Base-by-base conservation (phyloP, 1,140 invertebrate genomes). In the Drosophila dunni region DNA sequence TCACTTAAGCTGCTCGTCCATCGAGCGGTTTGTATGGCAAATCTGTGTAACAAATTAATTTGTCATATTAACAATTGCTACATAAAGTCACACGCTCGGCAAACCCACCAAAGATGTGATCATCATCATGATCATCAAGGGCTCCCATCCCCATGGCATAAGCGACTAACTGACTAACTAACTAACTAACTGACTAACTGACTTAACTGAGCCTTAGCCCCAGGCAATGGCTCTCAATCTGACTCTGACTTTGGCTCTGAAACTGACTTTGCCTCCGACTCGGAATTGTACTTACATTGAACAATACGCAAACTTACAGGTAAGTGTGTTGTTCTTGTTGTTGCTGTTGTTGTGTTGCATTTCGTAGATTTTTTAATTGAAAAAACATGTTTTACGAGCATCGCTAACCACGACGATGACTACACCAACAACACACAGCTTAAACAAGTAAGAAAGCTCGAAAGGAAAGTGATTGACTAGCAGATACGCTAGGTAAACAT, bases 341-440 rank as follows among this genome's bases (percentile, higher is more conserved):
- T 48, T 71, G 11, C 5, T 17, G 57, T 36, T 75, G 75, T 17
- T 58, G 50, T 80, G 77, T 83, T 88, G 83, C 84, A 89, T 88
- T 88, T 88, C 70, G 80, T 80, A 89, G 80, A 80, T 89, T 89
- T 86, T 82, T 89, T 89, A 89, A 89, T 89, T 89, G 84, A 89
- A 89, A 89, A 89, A 89, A 90, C 84, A 89, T 89, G 84, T 89
- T 89, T 88, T 89, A 89, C 84, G 84, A 84, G 80, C 84, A 76
- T 78, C 78, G 78, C 84, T 84, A 89, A 84, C 80, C 74, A 89
- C 84, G 70, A 75, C 78, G 75, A 88, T 71, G 76, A 82, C 78
- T 75, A 36, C 57, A 50, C 24, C 64, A 73, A 64, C 75, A 73
- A 66, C 79, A 42, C 51, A 53, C 36, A 15, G 20, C 61, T 24